Conservation (phyloP, 1,140 invertebrate genomes). For the Drosophila paulistorum region DNA sequence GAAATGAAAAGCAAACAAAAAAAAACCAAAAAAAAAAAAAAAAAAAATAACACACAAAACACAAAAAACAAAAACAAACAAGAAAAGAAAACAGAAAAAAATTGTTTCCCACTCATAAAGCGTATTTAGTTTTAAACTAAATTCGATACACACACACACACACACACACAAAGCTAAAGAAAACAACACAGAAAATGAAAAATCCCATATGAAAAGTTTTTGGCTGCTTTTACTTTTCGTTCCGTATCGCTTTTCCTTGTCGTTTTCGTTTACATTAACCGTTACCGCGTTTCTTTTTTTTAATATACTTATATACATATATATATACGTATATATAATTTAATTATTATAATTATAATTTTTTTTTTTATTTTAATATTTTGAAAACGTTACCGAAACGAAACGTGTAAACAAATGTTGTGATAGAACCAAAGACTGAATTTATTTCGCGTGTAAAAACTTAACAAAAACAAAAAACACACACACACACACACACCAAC, state of each 20-base stretch:
- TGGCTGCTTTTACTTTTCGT: constrained; percentile 71
- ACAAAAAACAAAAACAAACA: constrained; percentile 19
- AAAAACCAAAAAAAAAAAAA: not conserved
- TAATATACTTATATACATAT: constrained; percentile 35
- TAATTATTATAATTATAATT: constrained; percentile 4
- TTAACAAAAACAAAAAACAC: constrained; percentile 42
- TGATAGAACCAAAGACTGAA: constrained; percentile 83
- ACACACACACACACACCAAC: constrained; percentile 5
- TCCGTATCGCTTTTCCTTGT: constrained; percentile 53
- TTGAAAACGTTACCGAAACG: constrained; percentile 47
- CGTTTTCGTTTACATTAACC: constrained; percentile 49
- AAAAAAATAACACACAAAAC: no score
- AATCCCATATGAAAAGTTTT: constrained; percentile 42
- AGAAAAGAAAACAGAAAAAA: no score
- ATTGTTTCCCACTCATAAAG: constrained; percentile 40
- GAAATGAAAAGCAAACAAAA: constrained; percentile 24
- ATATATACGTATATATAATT: constrained; percentile 23
- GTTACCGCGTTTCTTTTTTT: constrained; percentile 53
- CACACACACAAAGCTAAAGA: not conserved
- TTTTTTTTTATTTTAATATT: constrained; percentile 1
- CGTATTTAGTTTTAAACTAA: constrained; percentile 73
- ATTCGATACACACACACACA: constrained; percentile 52
- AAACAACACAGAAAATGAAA: not conserved
- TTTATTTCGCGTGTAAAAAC: constrained; percentile 77
- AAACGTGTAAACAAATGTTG: constrained; percentile 83